A percentile compares a stretch with the other conserved stretches of the same genome.
Evolutionary conservation across 1,140 invertebrate species (phyloP).

Genomic region (Drosophila erecta): DNA sequence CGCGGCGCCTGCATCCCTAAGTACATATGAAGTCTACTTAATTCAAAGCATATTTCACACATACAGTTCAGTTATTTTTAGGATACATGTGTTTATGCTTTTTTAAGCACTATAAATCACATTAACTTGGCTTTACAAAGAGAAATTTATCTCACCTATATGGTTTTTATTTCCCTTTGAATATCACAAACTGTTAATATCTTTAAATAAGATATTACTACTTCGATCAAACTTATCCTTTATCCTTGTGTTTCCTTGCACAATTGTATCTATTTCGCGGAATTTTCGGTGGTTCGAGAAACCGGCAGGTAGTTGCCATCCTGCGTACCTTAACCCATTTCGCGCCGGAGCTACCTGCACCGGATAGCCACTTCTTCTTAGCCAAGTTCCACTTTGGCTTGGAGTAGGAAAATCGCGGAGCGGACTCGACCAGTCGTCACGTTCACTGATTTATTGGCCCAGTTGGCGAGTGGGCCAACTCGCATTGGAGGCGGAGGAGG

Average conservation of each 20-base stretch:
- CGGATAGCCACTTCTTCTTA: conserved; percentile 11
- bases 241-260: not conserved
- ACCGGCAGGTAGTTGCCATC: conserved; percentile 1
- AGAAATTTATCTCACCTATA: too few relatives aligned
- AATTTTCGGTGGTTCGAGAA: not conserved
- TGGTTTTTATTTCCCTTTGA: too few relatives aligned
- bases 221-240: not conserved
- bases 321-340: conserved; percentile 27
- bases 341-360: conserved; percentile 8
- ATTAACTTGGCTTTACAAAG: too few relatives aligned
- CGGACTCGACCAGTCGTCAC: conserved; percentile 39
- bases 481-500: not conserved
- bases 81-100: not conserved
- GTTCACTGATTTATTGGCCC: conserved; percentile 79
- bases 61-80: not conserved
- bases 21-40: not conserved
- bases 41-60: not conserved
- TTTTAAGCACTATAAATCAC: too few relatives aligned
- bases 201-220: too few relatives aligned
- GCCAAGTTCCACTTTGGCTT: conserved; percentile 8
- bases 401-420: conserved; percentile 16
- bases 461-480: conserved; percentile 66
- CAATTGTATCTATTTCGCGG: conserved; percentile 4
- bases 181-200: too few relatives aligned
- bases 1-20: not conserved